Percentiles rank a stretch among this genome's conserved stretches.
These are phyloP conservation scores for Trissolcus basalis DNA, from an alignment of 1,140 invertebrate species.

Conservation along the genomic window DNA sequence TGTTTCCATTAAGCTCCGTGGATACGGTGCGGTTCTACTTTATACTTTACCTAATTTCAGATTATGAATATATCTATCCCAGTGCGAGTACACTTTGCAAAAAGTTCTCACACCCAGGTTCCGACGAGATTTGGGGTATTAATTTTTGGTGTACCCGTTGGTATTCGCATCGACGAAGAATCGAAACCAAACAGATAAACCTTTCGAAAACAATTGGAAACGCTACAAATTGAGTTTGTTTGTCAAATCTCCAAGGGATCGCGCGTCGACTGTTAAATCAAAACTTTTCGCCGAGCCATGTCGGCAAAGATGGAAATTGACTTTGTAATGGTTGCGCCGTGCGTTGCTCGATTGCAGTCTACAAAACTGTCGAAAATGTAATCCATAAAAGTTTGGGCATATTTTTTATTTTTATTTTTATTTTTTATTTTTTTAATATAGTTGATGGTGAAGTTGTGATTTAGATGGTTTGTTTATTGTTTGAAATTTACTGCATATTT, in stretches of 20 bases:
- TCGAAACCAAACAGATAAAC: conserved; percentile 15
- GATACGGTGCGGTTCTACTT: no score
- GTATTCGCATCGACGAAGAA: conserved; percentile 5
- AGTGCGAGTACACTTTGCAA: background rate
- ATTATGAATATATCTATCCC: conserved; percentile 13
- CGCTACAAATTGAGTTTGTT: conserved; percentile 60
- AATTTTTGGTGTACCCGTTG: conserved; percentile 1
- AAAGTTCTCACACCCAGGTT: background rate
- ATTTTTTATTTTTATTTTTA: no score
- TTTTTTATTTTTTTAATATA: no score
- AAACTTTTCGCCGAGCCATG: conserved; percentile 66
- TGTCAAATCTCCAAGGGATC: conserved; percentile 36
- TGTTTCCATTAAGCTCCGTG: background rate
- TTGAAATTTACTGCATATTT: no score
- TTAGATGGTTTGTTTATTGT: no score
- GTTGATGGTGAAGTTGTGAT: no score
- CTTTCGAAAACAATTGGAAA: conserved; percentile 42
- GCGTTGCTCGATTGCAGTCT: conserved; percentile 11
- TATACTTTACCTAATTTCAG: background rate
- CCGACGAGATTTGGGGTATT: no score
- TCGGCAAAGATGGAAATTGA: conserved; percentile 65
- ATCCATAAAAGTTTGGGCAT: no score
- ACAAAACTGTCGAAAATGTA: conserved; percentile 13
- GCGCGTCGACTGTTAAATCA: conserved; percentile 63
- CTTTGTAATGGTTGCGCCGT: conserved; percentile 36